Base-by-base conservation (phyloP, 2,113 vertebrate genomes). In the Ellobius talpinus region DNA sequence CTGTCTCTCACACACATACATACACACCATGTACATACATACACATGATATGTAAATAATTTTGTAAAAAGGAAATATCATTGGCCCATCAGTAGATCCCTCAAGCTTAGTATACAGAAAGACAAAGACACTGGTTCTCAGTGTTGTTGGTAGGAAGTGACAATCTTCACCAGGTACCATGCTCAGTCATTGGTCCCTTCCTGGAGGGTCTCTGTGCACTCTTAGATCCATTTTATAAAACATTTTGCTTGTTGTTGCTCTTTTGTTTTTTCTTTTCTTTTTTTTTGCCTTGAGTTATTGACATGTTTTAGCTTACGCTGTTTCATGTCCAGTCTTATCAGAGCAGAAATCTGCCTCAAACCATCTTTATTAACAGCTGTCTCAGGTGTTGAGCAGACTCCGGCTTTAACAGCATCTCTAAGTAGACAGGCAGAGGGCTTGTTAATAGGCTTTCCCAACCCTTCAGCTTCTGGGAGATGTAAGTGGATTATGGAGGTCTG, bases 341-440 rank as follows among this genome's bases (percentile, higher is more conserved):
- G 97, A 98, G 98, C 84, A 98, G 97, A 98, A 98, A 98, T 98
- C 87, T 96, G 90, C 97, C 98, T 97, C 97, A 97, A 98, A 98
- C 90, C 86, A 98, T 98, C 97, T 98, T 98, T 98, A 98, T 98
- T 98, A 98, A 97, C 98, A 96, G 96, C 96, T 12, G 98, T 98
- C 98, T 98, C 97, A 97, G 98, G 98, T 98, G 95, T 82, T 97
- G 82, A 96, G 95, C 95, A 96, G 97, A 96, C 97, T 96, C 97
- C 95, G 42, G 90, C 97, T 97, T 98, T 98, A 98, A 97, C 97
- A 97, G 94, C 78, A 94, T 87, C 70, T 97, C 91, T 81, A 97
- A 98, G 96, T 95, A 98, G 98, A 97, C 95, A 98, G 95, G 78
- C 66, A 0, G 95, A 90, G 19, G 97, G 95, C 96, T 97, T 97